phyloP scores from a whole-genome alignment of 1,140 invertebrate genomes.

The Solenopsis fugax region DNA sequence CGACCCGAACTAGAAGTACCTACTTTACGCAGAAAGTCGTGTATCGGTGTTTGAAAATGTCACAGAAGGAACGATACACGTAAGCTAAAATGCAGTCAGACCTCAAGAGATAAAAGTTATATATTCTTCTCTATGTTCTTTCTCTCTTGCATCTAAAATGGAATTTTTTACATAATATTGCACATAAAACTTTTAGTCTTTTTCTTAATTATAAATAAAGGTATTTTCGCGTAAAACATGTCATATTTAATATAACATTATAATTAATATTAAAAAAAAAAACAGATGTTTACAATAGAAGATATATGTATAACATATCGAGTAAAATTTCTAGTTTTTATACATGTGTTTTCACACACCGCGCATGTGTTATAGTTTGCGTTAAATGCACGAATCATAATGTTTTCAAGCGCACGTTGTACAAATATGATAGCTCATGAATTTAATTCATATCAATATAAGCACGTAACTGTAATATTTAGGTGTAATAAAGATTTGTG shows the following conservation, averaged over 20 bases:
- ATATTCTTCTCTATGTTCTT: not conserved
- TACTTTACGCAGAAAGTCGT: constrained; percentile 52
- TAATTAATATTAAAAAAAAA: too few species aligned
- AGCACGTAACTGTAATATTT: not conserved
- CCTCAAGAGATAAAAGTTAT: constrained; percentile 17
- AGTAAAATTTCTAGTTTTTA: not conserved
- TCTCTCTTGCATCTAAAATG: not conserved
- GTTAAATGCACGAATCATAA: not conserved
- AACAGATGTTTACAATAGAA: not conserved
- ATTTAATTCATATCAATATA: not conserved
- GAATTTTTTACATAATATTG: not conserved
- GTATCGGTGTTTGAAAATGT: constrained; percentile 45
- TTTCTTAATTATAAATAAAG: constrained; percentile 8
- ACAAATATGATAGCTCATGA: not conserved
- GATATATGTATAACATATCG: not conserved
- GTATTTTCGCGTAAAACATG: not conserved
- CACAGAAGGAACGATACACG: not conserved
- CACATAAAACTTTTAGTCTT: not conserved
- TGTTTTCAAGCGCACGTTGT: not conserved
- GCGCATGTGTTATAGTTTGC: not conserved
- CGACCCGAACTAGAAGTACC: constrained; percentile 26
- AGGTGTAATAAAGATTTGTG: not conserved
- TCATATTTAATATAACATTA: not conserved
- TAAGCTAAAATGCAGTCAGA: constrained; percentile 10
- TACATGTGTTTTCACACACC: not conserved